Conservation (phyloP, 1,140 invertebrate genomes). For the Drosophila pallidifrons region DNA sequence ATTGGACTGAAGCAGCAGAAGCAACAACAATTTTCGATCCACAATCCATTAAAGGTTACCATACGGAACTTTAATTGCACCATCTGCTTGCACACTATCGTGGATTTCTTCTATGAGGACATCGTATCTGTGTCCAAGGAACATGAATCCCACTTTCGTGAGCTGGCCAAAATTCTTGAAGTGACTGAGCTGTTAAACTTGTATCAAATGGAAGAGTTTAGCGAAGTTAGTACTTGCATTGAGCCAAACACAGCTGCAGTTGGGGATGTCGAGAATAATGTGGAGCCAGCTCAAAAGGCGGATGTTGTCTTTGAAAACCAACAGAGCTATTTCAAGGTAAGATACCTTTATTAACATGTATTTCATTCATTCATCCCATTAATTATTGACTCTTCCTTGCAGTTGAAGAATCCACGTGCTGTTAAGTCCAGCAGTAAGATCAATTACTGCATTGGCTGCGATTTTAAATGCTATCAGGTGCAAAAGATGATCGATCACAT, state of each 20-base stretch:
- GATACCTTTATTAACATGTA: neutral
- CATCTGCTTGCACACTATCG: slow-evolving; percentile 74
- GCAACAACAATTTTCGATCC: slow-evolving; percentile 81
- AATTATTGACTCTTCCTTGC: neutral
- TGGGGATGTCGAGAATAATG: slow-evolving; percentile 28
- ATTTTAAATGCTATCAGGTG: slow-evolving; percentile 84
- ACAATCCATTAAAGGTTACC: slow-evolving; percentile 78
- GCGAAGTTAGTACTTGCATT: slow-evolving; percentile 24
- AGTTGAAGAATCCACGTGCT: slow-evolving; percentile 71
- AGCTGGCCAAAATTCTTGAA: slow-evolving; percentile 70
- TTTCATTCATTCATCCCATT: neutral
- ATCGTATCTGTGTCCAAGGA: slow-evolving; percentile 77
- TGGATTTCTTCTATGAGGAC: slow-evolving; percentile 82
- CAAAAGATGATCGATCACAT: slow-evolving; percentile 85
- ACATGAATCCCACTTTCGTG: slow-evolving; percentile 73
- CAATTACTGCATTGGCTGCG: slow-evolving; percentile 84
- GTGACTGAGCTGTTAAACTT: slow-evolving; percentile 76
- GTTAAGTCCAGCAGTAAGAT: slow-evolving; percentile 78
- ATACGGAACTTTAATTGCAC: slow-evolving; percentile 73
- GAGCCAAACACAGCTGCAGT: slow-evolving; percentile 15
- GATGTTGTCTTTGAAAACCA: slow-evolving; percentile 73
- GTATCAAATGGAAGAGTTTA: slow-evolving; percentile 59
- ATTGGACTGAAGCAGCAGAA: slow-evolving; percentile 71
- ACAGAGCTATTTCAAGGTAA: slow-evolving; percentile 77
- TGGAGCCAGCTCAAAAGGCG: slow-evolving; percentile 36